Evolutionary conservation across 2,888 invertebrate genomes (phyloP), one percentile per base, ranked within the genome.

Genomic region (Andrena trimmerana): DNA sequence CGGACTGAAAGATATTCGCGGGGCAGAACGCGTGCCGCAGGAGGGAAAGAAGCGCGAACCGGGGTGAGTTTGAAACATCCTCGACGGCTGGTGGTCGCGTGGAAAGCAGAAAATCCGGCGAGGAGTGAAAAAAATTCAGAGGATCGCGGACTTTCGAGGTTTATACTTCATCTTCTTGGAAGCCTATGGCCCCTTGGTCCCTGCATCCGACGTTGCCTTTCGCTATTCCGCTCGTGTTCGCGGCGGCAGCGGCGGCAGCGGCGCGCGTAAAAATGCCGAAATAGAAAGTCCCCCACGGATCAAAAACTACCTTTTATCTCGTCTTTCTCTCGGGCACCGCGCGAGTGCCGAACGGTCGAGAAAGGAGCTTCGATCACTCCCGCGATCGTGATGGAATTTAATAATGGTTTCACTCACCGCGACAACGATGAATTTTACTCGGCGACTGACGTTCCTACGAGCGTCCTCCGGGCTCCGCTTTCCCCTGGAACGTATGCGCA

Each of bases 401-500:
- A 60, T 57, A 69, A 57, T 60, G 66, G 77, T 81, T 83, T 83
- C 86, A 87, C 88, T 88, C 81, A 88, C 88, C 88, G 33, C 33
- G 78, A 72, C 80, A 62, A 59, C 59, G 68, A 73, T 57, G 73
- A 77, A 80, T 78, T 13, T 10, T 72, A 62, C 31, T 72, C 69
- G 79, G 33, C 75, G 82, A 85, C 76, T 84, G 88, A 87, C 82
- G 89, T 90, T 89, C 80, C 69, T 79, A 65, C 78, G 29, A 67
- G 76, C 57, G 74, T 72, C 78, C 72, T 81, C 66, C 20, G n/a
- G n/a, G 20, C 20, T 20, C 20, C 77, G 88, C 87, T 91, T 90
- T 91, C 88, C 88, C 24, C 87, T 87, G 81, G 42, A 74, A 86
- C 76, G 78, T 81, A 86, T 89, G 88, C 91, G 88, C 91, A 91